phyloP scores from a whole-genome alignment of 2,888 invertebrate genomes.

The Xestia rhomboidea region DNA sequence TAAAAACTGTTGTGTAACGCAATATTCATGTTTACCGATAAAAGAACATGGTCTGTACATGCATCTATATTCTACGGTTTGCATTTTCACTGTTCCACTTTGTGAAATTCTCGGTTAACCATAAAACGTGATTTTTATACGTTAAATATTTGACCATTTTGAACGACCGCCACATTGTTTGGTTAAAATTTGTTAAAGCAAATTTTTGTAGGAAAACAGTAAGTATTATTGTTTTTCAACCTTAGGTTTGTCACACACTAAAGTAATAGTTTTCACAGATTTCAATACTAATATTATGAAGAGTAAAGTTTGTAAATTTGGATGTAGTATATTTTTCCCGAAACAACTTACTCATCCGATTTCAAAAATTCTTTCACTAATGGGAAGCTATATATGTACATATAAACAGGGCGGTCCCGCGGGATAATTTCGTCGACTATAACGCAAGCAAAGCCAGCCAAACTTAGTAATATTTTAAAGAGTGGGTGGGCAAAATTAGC shows the following conservation, averaged over 20 bases:
- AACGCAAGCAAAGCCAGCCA: neutral
- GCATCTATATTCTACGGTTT: neutral
- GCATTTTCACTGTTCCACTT: neutral
- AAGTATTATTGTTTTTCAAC: neutral
- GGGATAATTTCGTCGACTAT: neutral
- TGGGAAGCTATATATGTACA: no score
- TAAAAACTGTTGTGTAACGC: neutral
- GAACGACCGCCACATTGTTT: constrained; percentile 3
- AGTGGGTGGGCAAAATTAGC: no score
- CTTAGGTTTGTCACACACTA: neutral
- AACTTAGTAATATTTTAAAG: neutral
- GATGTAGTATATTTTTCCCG: no score
- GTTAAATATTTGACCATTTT: constrained; percentile 25
- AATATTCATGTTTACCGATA: neutral
- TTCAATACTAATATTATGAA: neutral
- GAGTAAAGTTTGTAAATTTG: no score
- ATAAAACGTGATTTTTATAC: constrained; percentile 26
- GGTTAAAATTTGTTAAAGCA: constrained; percentile 11
- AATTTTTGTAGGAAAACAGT: neutral
- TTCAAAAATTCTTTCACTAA: no score
- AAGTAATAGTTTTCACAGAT: neutral
- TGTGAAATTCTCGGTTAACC: constrained; percentile 7
- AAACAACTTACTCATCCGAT: no score
- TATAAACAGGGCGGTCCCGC: no score
- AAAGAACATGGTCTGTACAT: neutral